phyloP scores from a whole-genome alignment of 1,140 invertebrate genomes.

The Drosophila sechellia region DNA sequence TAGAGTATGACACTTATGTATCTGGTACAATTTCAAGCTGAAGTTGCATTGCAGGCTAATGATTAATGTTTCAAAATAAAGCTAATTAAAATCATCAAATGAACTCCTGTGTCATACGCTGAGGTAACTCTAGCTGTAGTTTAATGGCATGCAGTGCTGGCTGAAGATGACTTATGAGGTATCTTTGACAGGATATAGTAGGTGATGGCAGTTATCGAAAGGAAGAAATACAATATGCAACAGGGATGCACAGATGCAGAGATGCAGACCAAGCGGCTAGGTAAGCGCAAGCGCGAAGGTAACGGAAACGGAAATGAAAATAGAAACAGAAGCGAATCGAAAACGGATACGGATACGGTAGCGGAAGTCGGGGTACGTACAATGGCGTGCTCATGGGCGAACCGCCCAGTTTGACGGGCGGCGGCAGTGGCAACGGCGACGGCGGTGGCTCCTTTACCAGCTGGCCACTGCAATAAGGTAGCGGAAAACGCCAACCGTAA shows the following conservation, averaged over 20 bases:
- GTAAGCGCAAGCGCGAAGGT: conserved; percentile 2
- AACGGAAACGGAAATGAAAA: conserved; percentile 10
- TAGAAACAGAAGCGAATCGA: neutral
- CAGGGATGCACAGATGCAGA: neutral
- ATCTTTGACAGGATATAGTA: neutral
- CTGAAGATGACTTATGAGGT: conserved; percentile 34
- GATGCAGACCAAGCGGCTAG: neutral
- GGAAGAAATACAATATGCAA: conserved; percentile 4
- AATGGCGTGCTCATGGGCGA: conserved; percentile 88
- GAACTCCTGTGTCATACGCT: neutral
- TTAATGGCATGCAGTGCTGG: conserved; percentile 30
- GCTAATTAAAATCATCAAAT: neutral
- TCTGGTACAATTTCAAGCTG: too few species aligned
- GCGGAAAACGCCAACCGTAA: conserved; percentile 96
- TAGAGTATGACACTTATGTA: neutral
- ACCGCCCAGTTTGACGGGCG: conserved; percentile 89
- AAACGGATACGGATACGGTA: conserved; percentile 9
- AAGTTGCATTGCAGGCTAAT: neutral
- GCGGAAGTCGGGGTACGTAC: conserved; percentile 85
- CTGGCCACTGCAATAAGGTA: conserved; percentile 94
- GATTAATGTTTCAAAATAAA: neutral
- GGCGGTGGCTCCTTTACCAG: conserved; percentile 90
- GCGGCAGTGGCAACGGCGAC: conserved; percentile 90
- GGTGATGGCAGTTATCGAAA: conserved; percentile 3
- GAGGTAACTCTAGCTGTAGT: neutral